Percentiles rank a stretch among this genome's conserved stretches.
These are phyloP conservation scores for Carlito syrichta DNA, from an alignment of 2,113 vertebrate species.

Conservation along the genomic window DNA sequence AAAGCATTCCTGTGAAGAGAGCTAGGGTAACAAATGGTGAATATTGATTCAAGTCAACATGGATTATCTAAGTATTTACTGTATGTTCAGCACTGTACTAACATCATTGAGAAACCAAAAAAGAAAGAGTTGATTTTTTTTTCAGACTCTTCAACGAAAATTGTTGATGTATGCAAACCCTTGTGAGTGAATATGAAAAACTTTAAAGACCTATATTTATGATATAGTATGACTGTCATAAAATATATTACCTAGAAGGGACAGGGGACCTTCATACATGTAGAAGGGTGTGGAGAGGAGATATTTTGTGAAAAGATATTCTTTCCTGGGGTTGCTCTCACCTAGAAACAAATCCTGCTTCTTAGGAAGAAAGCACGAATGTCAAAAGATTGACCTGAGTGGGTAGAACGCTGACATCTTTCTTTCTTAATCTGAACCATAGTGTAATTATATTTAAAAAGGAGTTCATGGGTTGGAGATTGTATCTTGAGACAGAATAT, in stretches of 20 bases:
- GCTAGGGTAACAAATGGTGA: neutral
- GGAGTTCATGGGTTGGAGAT: accelerated
- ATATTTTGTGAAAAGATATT: neutral
- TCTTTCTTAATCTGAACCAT: neutral
- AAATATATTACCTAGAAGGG: neutral
- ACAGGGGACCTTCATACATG: accelerated
- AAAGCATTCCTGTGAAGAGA: neutral
- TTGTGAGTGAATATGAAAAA: neutral
- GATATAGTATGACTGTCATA: neutral
- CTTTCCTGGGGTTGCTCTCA: neutral
- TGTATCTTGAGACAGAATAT: neutral
- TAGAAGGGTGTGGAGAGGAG: neutral
- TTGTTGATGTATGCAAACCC: neutral
- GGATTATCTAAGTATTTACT: neutral
- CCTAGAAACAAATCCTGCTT: neutral
- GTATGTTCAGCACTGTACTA: neutral
- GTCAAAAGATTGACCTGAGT: neutral
- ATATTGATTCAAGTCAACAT: neutral
- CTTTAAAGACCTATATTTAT: neutral
- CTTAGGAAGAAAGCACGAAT: neutral
- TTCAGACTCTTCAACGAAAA: neutral
- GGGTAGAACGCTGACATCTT: neutral
- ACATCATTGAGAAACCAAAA: neutral
- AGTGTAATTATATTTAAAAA: neutral
- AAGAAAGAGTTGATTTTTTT: neutral